Percentiles rank a stretch among this genome's conserved stretches.
Evolutionary conservation across 2,888 invertebrate genomes (phyloP).

Genomic region (Bedellia somnulentella): DNA sequence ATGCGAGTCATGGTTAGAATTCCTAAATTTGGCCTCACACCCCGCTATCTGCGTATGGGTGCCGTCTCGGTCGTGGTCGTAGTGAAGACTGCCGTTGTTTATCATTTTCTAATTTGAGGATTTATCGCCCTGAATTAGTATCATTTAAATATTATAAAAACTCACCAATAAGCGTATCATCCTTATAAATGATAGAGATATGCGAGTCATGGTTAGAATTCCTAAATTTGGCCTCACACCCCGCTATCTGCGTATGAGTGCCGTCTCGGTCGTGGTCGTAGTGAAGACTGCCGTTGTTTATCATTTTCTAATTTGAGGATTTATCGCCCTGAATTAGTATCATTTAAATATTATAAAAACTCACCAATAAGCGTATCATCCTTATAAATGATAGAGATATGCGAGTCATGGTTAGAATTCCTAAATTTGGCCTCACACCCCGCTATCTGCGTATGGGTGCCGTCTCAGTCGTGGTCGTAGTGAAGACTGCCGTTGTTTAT

Average conservation of each 20-base stretch:
- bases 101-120: too few species aligned
- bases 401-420: slow-evolving; percentile 87
- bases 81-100: slow-evolving; percentile 91
- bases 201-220: slow-evolving; percentile 90
- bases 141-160: slow-evolving; percentile 5
- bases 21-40: slow-evolving; percentile 94
- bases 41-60: slow-evolving; percentile 97
- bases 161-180: slow-evolving; percentile 81
- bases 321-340: too few species aligned
- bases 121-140: too few species aligned
- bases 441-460: slow-evolving; percentile 94
- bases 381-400: slow-evolving; percentile 87
- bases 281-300: slow-evolving; percentile 91
- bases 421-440: slow-evolving; percentile 97
- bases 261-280: slow-evolving; percentile 99
- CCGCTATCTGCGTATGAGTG: slow-evolving; percentile 94
- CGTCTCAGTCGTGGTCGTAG: slow-evolving; percentile 98
- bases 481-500: slow-evolving; percentile 92
- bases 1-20: slow-evolving; percentile 86
- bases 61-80: slow-evolving; percentile 98
- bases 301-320: too few species aligned
- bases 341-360: slow-evolving; percentile 10
- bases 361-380: slow-evolving; percentile 83
- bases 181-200: slow-evolving; percentile 87
- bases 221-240: slow-evolving; percentile 95